Evolutionary conservation across 2,888 invertebrate genomes (phyloP).

Genomic region (Noctua comes): DNA sequence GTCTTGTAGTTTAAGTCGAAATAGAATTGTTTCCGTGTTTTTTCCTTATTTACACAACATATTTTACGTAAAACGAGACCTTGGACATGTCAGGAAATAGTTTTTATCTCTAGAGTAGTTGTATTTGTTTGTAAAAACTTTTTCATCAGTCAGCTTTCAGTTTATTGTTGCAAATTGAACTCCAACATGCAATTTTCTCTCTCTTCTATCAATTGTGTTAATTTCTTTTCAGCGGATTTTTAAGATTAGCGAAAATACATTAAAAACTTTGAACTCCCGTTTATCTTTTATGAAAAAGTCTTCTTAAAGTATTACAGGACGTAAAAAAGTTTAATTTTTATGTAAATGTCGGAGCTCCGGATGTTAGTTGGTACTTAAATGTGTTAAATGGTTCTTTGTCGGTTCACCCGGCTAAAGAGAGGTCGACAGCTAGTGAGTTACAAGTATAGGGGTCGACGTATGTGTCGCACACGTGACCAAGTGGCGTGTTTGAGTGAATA

Average conservation of each 20-base stretch:
- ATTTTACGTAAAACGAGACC: constrained; percentile 23
- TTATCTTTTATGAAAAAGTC: constrained; percentile 21
- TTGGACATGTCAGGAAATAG: constrained; percentile 20
- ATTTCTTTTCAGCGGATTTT: background rate
- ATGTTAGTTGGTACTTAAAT: constrained; percentile 17
- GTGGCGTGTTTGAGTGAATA: constrained; percentile 15
- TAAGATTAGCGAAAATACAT: constrained; percentile 7
- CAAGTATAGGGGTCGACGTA: constrained; percentile 7
- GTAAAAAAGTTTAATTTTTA: constrained; percentile 26
- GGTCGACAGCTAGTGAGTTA: constrained; percentile 3
- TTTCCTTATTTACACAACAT: constrained; percentile 28
- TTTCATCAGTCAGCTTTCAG: constrained; percentile 14
- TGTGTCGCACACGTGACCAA: constrained; percentile 25
- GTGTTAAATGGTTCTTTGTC: constrained; percentile 13
- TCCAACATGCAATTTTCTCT: background rate
- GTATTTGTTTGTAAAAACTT: constrained; percentile 13
- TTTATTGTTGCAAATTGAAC: background rate
- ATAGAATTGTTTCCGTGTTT: constrained; percentile 18
- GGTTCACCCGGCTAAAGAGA: constrained; percentile 11
- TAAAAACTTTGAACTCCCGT: constrained; percentile 19
- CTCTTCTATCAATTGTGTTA: background rate
- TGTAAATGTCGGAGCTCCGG: constrained; percentile 9
- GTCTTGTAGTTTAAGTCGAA: constrained; percentile 7
- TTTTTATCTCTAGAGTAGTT: constrained; percentile 8
- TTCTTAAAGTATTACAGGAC: constrained; percentile 1